phyloP scores from a whole-genome alignment of 2,888 invertebrate genomes.

The Eupithecia subumbrata region DNA sequence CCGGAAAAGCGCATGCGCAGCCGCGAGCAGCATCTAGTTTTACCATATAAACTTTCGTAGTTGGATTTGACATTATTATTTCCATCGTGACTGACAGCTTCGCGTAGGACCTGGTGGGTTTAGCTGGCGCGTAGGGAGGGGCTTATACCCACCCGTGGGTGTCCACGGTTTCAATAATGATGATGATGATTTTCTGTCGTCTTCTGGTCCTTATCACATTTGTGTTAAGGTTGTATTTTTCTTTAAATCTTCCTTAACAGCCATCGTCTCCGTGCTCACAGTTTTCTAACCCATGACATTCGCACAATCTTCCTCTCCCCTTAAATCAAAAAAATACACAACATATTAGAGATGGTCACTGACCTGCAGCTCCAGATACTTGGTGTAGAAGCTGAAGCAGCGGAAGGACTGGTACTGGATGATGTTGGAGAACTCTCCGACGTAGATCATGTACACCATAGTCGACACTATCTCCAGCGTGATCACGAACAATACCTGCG shows the following conservation, averaged over 20 bases:
- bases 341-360: not conserved
- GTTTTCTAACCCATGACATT: no score
- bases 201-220: no score
- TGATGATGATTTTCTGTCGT: not conserved
- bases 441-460: conserved; percentile 70
- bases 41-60: no score
- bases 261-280: no score
- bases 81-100: not conserved
- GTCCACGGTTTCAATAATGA: not conserved
- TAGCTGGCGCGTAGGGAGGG: not conserved
- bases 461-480: conserved; percentile 65
- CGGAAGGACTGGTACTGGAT: conserved; percentile 71
- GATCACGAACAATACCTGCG: conserved; percentile 67
- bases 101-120: no score
- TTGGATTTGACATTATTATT: not conserved
- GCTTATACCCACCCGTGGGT: not conserved
- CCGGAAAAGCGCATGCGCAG: no score
- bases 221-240: no score
- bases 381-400: conserved; percentile 67
- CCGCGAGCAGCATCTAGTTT: no score
- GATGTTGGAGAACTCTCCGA: conserved; percentile 75
- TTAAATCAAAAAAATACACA: no score
- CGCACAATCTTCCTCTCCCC: no score
- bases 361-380: conserved; percentile 68
- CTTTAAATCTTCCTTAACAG: no score